Evolutionary conservation across 1,140 invertebrate genomes (phyloP).

Genomic region (Sycophaga agraensis): DNA sequence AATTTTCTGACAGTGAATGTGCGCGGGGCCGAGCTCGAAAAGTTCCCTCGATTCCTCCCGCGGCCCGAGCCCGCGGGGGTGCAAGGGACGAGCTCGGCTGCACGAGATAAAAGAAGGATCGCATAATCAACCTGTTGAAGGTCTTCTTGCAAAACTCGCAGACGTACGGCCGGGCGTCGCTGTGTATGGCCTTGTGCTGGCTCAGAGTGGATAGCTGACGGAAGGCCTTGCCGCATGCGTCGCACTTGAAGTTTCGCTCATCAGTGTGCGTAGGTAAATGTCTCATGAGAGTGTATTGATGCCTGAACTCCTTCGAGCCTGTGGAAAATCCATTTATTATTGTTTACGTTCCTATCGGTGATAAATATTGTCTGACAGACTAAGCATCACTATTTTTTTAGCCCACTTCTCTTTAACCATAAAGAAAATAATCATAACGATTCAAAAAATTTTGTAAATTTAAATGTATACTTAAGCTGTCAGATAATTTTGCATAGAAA

Average conservation of each 20-base stretch:
- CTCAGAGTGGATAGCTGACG: conserved; percentile 73
- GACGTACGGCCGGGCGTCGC: conserved; percentile 68
- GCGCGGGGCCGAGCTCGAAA: conserved; percentile 13
- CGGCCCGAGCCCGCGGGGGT: too few species aligned
- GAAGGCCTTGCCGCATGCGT: conserved; percentile 78
- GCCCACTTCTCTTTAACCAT: too few species aligned
- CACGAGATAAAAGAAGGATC: background rate
- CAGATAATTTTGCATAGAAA: too few species aligned
- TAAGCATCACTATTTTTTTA: too few species aligned
- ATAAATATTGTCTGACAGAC: too few species aligned
- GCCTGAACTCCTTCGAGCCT: conserved; percentile 72
- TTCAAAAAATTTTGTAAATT: too few species aligned
- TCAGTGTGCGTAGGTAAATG: conserved; percentile 81
- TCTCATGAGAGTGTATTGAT: conserved; percentile 77
- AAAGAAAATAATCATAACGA: too few species aligned
- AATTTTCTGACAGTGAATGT: background rate
- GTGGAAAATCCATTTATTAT: background rate
- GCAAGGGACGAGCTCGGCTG: background rate
- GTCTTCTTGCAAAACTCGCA: conserved; percentile 76
- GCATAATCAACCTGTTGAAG: conserved; percentile 62
- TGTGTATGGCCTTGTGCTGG: conserved; percentile 75
- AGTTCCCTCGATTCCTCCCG: background rate
- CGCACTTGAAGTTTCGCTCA: conserved; percentile 79
- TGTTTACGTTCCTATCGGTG: too few species aligned
- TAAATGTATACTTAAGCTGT: too few species aligned